These are phyloP conservation scores for Myocastor coypus DNA, from an alignment of 2,113 vertebrate species.

Conservation along the genomic window DNA sequence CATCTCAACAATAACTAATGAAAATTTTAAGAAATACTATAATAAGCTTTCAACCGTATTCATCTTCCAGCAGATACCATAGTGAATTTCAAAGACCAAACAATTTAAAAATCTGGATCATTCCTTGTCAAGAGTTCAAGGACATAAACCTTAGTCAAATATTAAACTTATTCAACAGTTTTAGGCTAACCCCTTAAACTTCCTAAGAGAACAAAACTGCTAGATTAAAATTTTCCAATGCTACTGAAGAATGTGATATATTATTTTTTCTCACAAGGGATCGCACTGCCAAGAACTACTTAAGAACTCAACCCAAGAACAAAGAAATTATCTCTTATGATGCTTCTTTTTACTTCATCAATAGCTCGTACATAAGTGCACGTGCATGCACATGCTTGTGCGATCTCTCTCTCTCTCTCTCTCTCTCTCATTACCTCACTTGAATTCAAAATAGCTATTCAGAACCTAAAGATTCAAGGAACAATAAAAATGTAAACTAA, in stretches of 20 bases:
- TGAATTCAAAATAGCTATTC: background rate
- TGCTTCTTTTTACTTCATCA: conserved; percentile 17
- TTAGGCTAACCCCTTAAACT: conserved; percentile 9
- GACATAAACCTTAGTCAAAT: conserved; percentile 1
- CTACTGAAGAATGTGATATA: background rate
- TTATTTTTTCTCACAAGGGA: conserved; percentile 4
- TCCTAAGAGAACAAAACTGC: conserved; percentile 34
- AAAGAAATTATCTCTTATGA: conserved; percentile 29
- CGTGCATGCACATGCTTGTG: no score
- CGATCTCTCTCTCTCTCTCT: no score
- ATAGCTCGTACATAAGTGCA: no score
- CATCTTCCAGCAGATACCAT: background rate
- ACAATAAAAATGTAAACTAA: background rate
- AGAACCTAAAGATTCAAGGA: background rate
- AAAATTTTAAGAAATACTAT: conserved; percentile 57
- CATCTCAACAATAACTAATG: conserved; percentile 66
- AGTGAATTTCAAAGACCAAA: conserved; percentile 36
- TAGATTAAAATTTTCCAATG: conserved; percentile 47
- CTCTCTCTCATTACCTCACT: background rate
- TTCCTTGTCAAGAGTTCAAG: background rate
- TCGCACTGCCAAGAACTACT: conserved; percentile 26
- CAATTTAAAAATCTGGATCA: conserved; percentile 23
- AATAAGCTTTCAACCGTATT: conserved; percentile 39
- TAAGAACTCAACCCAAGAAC: conserved; percentile 42
- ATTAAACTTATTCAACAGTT: conserved; percentile 3